phyloP scores from a whole-genome alignment of 37 sponge, comb jelly and placozoan species.

The Bolinopsis microptera region DNA sequence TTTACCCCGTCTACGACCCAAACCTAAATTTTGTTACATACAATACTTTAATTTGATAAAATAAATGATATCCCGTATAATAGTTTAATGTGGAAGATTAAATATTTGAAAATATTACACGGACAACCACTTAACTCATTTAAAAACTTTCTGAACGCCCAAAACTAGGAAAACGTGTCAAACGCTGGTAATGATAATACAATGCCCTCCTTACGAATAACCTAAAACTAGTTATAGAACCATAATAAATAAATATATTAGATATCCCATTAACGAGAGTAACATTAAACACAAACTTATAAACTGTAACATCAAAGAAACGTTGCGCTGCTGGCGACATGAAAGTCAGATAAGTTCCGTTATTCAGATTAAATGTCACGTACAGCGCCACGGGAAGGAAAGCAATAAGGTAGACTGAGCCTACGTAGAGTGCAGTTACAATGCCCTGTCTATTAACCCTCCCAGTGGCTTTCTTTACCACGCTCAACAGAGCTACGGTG shows the following conservation, averaged over 20 bases:
- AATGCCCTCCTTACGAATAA: conserved; percentile 9
- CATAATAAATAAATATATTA: conserved; percentile 9
- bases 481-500: neutral
- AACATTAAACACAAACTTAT: neutral
- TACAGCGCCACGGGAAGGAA: neutral
- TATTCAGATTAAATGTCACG: no score
- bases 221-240: neutral
- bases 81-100: no score
- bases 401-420: neutral
- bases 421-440: neutral
- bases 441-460: neutral
- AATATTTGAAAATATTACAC: no score
- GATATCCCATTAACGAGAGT: conserved; percentile 11
- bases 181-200: no score
- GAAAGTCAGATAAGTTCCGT: neutral
- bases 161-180: no score
- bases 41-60: no score
- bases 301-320: neutral
- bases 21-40: no score
- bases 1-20: no score
- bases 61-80: no score
- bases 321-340: neutral
- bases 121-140: no score
- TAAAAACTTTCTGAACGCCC: no score
- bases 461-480: neutral